Evolutionary conservation across 2,888 invertebrate species (phyloP).

Genomic region (Metellina segmentata): DNA sequence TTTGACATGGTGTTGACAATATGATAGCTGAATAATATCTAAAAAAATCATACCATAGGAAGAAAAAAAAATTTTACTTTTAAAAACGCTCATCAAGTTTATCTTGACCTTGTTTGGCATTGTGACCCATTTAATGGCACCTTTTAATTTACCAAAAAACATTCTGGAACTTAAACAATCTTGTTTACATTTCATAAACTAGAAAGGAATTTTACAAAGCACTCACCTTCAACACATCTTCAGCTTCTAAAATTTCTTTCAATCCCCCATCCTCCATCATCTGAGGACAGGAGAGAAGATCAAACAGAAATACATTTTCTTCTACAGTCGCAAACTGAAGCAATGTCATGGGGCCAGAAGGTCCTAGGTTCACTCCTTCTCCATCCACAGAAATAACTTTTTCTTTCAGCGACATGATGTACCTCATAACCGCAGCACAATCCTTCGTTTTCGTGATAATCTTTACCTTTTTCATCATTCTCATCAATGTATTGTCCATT

Average conservation of each 20-base stretch:
- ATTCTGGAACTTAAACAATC: no score
- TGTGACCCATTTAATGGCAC: no score
- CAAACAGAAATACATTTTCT: constrained; percentile 92
- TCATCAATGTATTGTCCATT: constrained; percentile 81
- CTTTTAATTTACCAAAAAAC: no score
- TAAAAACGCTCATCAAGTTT: no score
- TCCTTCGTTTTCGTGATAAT: constrained; percentile 91
- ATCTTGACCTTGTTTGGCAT: no score
- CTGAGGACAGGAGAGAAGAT: constrained; percentile 91
- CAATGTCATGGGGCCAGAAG: constrained; percentile 92
- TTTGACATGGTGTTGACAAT: no score
- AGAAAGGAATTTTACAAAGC: not conserved
- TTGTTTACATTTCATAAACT: not conserved
- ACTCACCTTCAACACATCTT: constrained; percentile 88
- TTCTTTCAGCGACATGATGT: constrained; percentile 79
- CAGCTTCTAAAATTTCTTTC: constrained; percentile 89
- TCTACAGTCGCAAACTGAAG: constrained; percentile 88
- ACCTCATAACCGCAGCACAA: constrained; percentile 86
- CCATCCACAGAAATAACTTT: constrained; percentile 90
- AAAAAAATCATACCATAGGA: no score
- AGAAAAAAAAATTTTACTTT: no score
- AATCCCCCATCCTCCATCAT: constrained; percentile 90
- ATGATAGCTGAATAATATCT: no score
- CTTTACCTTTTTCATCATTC: constrained; percentile 89
- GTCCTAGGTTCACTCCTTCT: constrained; percentile 94